Evolutionary conservation across 2,113 vertebrate genomes (phyloP).

Genomic region (Odobenus rosmarus): DNA sequence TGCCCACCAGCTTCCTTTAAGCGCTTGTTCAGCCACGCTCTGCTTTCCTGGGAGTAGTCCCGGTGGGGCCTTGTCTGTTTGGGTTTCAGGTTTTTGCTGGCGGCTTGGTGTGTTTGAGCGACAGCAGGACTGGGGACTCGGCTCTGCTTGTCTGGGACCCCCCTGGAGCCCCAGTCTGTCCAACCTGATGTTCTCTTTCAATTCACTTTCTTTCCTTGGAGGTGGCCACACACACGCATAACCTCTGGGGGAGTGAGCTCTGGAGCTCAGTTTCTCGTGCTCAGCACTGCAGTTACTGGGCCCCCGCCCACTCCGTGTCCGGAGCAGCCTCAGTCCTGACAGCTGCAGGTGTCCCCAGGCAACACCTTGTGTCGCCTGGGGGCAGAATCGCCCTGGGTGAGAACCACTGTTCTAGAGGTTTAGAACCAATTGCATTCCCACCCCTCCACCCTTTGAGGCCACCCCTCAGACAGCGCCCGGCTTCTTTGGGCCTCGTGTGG

Average conservation of each 20-base stretch:
- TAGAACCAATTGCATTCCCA: accelerated
- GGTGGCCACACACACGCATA: accelerated
- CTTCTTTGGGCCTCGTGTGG: not conserved
- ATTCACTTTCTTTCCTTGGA: not conserved
- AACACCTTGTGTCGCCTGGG: not conserved
- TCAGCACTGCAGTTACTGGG: accelerated
- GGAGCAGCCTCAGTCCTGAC: not conserved
- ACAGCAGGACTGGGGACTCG: not conserved
- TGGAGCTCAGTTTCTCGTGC: accelerated
- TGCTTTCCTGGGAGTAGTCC: not conserved
- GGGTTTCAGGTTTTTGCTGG: not conserved
- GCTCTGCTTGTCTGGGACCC: accelerated
- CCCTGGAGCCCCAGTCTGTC: accelerated
- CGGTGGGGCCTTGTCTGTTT: not conserved
- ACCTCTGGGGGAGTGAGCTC: accelerated
- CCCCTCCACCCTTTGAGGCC: not conserved
- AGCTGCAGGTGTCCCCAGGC: not conserved
- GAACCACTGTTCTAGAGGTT: not conserved
- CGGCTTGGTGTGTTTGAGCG: not conserved
- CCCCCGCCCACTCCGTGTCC: accelerated
- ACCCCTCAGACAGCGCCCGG: accelerated
- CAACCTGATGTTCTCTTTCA: accelerated
- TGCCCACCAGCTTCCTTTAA: accelerated
- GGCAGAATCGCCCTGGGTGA: not conserved
- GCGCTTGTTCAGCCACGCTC: accelerated